These are phyloP conservation scores for Apodemia duryi DNA, from an alignment of 2,888 invertebrate genomes.

Conservation along the genomic window DNA sequence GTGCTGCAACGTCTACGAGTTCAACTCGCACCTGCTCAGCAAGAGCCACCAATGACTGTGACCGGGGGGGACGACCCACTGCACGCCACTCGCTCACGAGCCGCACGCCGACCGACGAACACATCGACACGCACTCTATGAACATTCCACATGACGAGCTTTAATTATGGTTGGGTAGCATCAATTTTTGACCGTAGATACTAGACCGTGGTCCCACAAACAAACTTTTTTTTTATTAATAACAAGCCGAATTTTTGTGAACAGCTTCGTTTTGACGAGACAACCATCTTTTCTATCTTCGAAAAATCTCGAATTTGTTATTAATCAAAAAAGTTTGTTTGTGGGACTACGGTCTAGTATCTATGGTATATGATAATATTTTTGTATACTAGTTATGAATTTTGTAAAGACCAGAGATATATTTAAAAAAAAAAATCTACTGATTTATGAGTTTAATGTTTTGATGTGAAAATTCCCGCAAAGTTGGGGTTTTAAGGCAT, in stretches of 20 bases:
- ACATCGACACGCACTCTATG: neutral
- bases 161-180: neutral
- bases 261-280: too few species aligned
- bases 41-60: slow-evolving; percentile 91
- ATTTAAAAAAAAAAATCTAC: too few species aligned
- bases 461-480: neutral
- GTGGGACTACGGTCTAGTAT: too few species aligned
- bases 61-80: slow-evolving; percentile 72
- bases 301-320: too few species aligned
- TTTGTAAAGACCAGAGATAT: too few species aligned
- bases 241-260: too few species aligned
- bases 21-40: slow-evolving; percentile 96
- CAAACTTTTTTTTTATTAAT: too few species aligned
- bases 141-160: neutral
- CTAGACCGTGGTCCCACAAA: too few species aligned
- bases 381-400: too few species aligned
- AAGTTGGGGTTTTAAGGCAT: neutral
- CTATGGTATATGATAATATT: too few species aligned
- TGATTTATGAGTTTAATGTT: neutral
- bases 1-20: slow-evolving; percentile 97
- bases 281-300: too few species aligned
- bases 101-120: neutral
- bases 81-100: neutral
- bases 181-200: neutral
- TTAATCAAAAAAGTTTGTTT: too few species aligned